Evolutionary conservation across 2,888 invertebrate genomes (phyloP), one percentile per base, ranked within the genome.

Genomic region (Drepana falcataria): DNA sequence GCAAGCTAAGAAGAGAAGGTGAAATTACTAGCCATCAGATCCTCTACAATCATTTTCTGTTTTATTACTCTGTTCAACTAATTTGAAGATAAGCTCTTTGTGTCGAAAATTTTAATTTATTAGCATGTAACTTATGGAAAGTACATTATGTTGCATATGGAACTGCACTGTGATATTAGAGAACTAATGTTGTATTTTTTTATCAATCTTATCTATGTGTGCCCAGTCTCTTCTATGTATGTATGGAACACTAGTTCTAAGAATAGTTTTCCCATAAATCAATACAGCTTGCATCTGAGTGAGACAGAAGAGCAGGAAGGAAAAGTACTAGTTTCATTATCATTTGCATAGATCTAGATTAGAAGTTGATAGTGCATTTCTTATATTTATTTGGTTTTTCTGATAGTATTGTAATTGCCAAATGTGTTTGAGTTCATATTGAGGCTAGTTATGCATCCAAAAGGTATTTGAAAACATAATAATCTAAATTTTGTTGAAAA

Each of bases 151-250:
- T 44, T 44, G 44, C 44, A 44, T 9, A n/a, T 44, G 44, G 9
- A 44, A 60, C 52, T 60, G 51, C 53, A 37, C 4, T 35, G 49
- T 56, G 53, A 56, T 58, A 44, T 48, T 49, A 57, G 54, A 58
- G 48, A 44, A 49, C 47, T 49, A 54, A 55, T 59, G 52, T 53
- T 57, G 33, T 57, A 56, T 48, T 51, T 48, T 49, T 34, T 35
- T 52, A 62, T 55, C 54, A 53, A 37, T 48, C 35, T 53, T 47
- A 53, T 51, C 53, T 44, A 57, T 61, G 59, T 53, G 47, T 56
- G 49, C 52, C 53, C 59, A 7, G 7, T 3, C 9, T 6, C 1
- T 44, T 9, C 6, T 44, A 9, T 44, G 6, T 9, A 44, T 44
- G 6, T 44, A 7, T 44, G 6, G 6, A 40, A 7, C 40, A 40